Base-by-base conservation (phyloP, 2,113 vertebrate genomes). In the Cranoglanis bouderius region DNA sequence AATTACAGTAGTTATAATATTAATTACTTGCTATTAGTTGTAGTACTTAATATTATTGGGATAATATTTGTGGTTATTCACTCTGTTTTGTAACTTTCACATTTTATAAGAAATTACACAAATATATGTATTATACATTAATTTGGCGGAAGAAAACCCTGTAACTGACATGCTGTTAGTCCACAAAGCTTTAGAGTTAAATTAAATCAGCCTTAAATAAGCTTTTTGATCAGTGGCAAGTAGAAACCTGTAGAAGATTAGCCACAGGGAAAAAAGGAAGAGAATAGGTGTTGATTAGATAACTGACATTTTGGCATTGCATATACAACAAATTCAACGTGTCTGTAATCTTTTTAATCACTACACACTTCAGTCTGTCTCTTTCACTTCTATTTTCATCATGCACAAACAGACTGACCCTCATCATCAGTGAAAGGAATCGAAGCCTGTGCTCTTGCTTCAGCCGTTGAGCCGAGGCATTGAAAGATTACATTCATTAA, bases 251-350 rank as follows among this genome's bases (percentile, higher is more conserved):
- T 75, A 85, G 85, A 72, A 88, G 90, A 82, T 90, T 38, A 78
- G 38, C 32, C 78, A 29, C 53, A 83, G 26, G 90, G 0, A 46
- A 46, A 51, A 51, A 84, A 43, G 35, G 29, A 80, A 82, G 38
- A 83, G 29, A 83, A 86, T 53, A 89, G 89, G 85, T 90, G 91
- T 93, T 93, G 89, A 91, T 93, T 91, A 91, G 65, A 51, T 82
- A 5, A 74, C 21, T 86, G 89, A 92, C 65, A 32, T 89, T 90
- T 90, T 55, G 46, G 82, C 49, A 91, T 90, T 40, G 13, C 3
- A 65, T 38, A 57, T 46, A 24, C 46, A 32, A 65, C 61, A 55
- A 55, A 10, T 10, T 59, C 89, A 82, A 89, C 72, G 43, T 70
- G 63, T 80, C 70, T 5, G 13, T 53, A 70, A 55, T 70, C 46